phyloP scores from a whole-genome alignment of 2,797 vertebrate genomes.

The Melanotaenia nigrans region DNA sequence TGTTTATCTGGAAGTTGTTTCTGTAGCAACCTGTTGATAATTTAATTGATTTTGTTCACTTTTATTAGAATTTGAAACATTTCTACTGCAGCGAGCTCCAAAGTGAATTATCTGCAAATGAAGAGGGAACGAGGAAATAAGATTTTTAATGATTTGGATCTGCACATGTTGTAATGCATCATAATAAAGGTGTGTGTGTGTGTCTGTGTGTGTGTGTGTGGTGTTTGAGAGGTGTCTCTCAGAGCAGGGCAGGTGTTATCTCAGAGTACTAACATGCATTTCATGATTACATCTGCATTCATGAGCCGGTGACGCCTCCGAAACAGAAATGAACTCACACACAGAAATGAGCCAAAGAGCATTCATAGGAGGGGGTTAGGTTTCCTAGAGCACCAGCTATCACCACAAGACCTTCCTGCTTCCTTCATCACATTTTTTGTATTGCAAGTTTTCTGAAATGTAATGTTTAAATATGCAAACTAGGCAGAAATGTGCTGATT shows the following conservation, averaged over 20 bases:
- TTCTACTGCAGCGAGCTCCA: not conserved
- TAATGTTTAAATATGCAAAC: too few relatives aligned
- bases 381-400: slow-evolving; percentile 38
- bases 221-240: slow-evolving; percentile 38
- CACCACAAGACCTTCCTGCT: not conserved
- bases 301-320: slow-evolving; percentile 9
- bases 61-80: not conserved
- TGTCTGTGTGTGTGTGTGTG: slow-evolving; percentile 10
- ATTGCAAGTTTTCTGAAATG: too few relatives aligned
- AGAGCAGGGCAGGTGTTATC: not conserved
- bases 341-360: slow-evolving; percentile 23
- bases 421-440: too few relatives aligned
- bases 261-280: slow-evolving; percentile 32
- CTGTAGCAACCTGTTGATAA: not conserved
- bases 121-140: not conserved
- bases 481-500: too few relatives aligned
- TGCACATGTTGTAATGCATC: not conserved
- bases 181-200: slow-evolving; percentile 9
- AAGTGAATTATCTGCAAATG: not conserved
- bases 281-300: slow-evolving; percentile 67
- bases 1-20: too few relatives aligned
- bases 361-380: slow-evolving; percentile 33
- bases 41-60: not conserved
- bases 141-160: not conserved
- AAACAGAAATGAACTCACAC: slow-evolving; percentile 3